Conservation (phyloP, 2,888 invertebrate species). For the Euplagia quadripunctaria region DNA sequence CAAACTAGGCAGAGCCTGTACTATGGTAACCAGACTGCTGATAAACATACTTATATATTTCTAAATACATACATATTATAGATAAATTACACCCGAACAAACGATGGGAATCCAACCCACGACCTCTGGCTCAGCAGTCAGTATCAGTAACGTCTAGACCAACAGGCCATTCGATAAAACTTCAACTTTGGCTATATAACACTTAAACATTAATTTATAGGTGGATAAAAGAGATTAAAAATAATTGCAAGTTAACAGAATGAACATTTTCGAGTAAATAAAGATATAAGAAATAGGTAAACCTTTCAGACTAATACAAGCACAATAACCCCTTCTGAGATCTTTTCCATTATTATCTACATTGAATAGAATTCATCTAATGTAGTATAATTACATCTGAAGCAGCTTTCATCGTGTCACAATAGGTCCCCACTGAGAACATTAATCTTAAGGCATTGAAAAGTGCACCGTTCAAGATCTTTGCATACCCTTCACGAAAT, state of each 20-base stretch:
- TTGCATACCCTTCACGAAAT: constrained; percentile 62
- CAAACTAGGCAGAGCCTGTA: too few relatives aligned
- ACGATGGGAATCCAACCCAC: too few relatives aligned
- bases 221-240: neutral
- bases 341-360: constrained; percentile 35
- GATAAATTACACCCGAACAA: too few relatives aligned
- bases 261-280: constrained; percentile 9
- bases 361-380: constrained; percentile 39
- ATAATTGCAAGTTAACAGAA: neutral
- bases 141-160: too few relatives aligned
- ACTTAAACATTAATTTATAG: neutral
- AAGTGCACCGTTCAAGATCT: constrained; percentile 49
- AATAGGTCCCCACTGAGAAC: constrained; percentile 51
- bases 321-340: constrained; percentile 38
- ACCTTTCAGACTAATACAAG: constrained; percentile 25
- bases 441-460: constrained; percentile 56
- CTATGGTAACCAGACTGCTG: too few relatives aligned
- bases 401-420: constrained; percentile 45
- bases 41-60: too few relatives aligned
- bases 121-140: too few relatives aligned
- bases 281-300: constrained; percentile 28
- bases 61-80: too few relatives aligned
- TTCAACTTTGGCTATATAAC: neutral
- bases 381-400: constrained; percentile 46
- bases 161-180: neutral